Conservation (phyloP, 2,888 invertebrate species). For the Graphium colonna region DNA sequence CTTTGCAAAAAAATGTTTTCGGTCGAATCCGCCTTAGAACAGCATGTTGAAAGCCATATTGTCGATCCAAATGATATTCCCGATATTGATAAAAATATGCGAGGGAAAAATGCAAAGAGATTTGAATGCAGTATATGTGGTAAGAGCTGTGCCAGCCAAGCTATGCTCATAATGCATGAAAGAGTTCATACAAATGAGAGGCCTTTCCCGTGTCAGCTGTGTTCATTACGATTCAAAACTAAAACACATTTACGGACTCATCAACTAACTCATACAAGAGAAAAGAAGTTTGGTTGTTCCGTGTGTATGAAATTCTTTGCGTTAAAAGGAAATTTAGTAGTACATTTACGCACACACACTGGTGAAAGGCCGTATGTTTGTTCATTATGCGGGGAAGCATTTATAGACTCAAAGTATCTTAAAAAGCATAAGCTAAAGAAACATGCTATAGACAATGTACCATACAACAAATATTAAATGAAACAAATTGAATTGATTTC, state of each 20-base stretch:
- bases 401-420: constrained; percentile 76
- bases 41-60: constrained; percentile 67
- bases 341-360: constrained; percentile 73
- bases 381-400: constrained; percentile 65
- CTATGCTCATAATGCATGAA: constrained; percentile 75
- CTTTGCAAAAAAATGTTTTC: constrained; percentile 74
- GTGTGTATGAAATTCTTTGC: constrained; percentile 78
- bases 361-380: constrained; percentile 75
- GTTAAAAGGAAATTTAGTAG: constrained; percentile 71
- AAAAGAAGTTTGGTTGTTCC: constrained; percentile 75
- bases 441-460: constrained; percentile 63
- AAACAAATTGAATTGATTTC: constrained; percentile 1
- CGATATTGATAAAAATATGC: constrained; percentile 53
- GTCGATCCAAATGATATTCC: constrained; percentile 52
- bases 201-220: constrained; percentile 67
- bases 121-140: constrained; percentile 68
- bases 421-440: constrained; percentile 74
- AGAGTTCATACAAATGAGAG: constrained; percentile 73
- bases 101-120: constrained; percentile 49
- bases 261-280: constrained; percentile 72
- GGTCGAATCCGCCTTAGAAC: constrained; percentile 62
- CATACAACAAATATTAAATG: constrained; percentile 61
- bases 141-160: constrained; percentile 70
- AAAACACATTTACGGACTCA: constrained; percentile 74
- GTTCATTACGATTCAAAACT: constrained; percentile 68